Evolutionary conservation across 1,140 invertebrate genomes (phyloP), one percentile per base, ranked within the genome.

Genomic region (Ooceraea biroi): DNA sequence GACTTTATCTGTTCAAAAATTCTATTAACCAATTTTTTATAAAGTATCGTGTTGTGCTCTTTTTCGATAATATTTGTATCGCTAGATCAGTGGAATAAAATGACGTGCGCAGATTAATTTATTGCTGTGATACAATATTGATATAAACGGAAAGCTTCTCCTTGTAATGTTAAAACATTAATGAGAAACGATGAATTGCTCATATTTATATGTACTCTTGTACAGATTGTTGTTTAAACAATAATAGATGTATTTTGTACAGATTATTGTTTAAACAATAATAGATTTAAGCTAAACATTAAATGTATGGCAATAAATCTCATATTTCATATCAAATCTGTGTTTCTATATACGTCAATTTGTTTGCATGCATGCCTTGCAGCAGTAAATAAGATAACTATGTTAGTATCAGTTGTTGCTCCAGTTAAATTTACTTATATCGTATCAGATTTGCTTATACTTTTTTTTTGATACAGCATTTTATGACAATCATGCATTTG

Each of bases 401-500:
- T n/a, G 5, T 0, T 41, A 25, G 10, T 74, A 72, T 55, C 71
- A 10, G 25, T 27, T 58, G 60, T 88, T 83, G 73, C 55, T 85
- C 48, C 22, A 71, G 48, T 76, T 82, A 87, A n/a, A n/a, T n/a
- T n/a, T n/a, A n/a, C 41, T 36, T 44, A 76, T 57, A 88, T 88
- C 83, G 50, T 76, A 66, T 57, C 68, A 17, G 50, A 27, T 30
- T 19, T 22, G 57, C 55, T 80, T 52, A 68, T 87, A 80, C 60
- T 48, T 76, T n/a, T n/a, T n/a, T n/a, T n/a, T n/a, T n/a, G n/a
- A n/a, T n/a, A n/a, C n/a, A n/a, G n/a, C n/a, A 63, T 60, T 83
- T 58, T 17, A 58, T 30, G 12, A 52, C 36, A 72, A 86, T 52
- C 19, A 48, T 55, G 74, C 46, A 61, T 76, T 44, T 88, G 87